phyloP scores from a whole-genome alignment of 2,888 invertebrate species.

The Eumerus sabulonum region DNA sequence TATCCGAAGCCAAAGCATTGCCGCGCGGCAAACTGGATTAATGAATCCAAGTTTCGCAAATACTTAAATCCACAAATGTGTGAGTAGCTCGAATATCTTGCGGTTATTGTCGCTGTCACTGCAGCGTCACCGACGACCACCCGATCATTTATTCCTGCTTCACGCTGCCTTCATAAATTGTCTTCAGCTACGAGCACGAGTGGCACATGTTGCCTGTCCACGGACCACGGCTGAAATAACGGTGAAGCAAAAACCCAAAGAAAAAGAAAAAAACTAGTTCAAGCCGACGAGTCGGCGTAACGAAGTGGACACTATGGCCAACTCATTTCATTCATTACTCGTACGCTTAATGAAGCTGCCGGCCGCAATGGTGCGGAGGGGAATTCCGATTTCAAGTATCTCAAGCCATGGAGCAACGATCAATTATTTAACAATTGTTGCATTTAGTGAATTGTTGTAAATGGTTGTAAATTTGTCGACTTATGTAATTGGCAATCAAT shows the following conservation, averaged over 20 bases:
- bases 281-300: slow-evolving; percentile 31
- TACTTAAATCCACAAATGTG: neutral
- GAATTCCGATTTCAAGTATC: neutral
- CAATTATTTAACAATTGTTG: slow-evolving; percentile 47
- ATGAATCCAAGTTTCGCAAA: slow-evolving; percentile 11
- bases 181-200: slow-evolving; percentile 20
- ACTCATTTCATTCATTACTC: slow-evolving; percentile 53
- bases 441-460: slow-evolving; percentile 28
- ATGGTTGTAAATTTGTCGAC: slow-evolving; percentile 46
- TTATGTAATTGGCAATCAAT: slow-evolving; percentile 39
- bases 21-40: slow-evolving; percentile 59
- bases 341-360: slow-evolving; percentile 3
- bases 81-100: slow-evolving; percentile 20
- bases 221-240: neutral
- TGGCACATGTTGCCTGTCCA: slow-evolving; percentile 1
- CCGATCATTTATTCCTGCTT: slow-evolving; percentile 52
- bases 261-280: slow-evolving; percentile 16
- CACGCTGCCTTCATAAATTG: slow-evolving; percentile 35
- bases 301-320: slow-evolving; percentile 34
- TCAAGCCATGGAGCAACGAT: slow-evolving; percentile 24
- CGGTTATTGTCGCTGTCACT: slow-evolving; percentile 55
- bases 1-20: slow-evolving; percentile 28
- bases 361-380: neutral
- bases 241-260: slow-evolving; percentile 5
- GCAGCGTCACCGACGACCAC: slow-evolving; percentile 50